A percentile compares a stretch with the other conserved stretches of the same genome.
These are phyloP conservation scores for Crotalus horridus DNA, from an alignment of 2,113 vertebrate genomes.

Conservation along the genomic window DNA sequence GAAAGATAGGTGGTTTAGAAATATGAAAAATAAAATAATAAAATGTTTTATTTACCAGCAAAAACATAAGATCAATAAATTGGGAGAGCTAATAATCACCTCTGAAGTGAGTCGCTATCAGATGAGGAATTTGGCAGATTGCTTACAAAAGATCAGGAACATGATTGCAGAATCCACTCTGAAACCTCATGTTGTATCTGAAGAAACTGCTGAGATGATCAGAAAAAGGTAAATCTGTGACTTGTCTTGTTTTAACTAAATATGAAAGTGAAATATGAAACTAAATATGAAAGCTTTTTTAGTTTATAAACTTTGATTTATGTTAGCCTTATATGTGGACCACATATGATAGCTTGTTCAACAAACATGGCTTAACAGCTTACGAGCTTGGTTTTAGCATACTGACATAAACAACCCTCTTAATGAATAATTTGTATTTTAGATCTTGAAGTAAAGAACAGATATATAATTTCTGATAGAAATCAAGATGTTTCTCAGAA, in stretches of 20 bases:
- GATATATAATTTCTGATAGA: neutral
- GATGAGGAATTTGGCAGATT: conserved; percentile 84
- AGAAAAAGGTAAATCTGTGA: conserved; percentile 71
- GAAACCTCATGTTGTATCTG: conserved; percentile 68
- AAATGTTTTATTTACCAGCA: conserved; percentile 66
- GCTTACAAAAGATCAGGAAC: conserved; percentile 84
- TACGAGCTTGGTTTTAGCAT: neutral
- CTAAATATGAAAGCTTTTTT: neutral
- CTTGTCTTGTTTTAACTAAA: neutral
- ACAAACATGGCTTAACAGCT: neutral
- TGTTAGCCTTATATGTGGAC: neutral
- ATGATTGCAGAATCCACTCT: conserved; percentile 78
- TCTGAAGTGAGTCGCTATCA: conserved; percentile 89
- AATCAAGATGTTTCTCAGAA: neutral
- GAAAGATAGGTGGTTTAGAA: neutral
- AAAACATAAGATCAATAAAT: conserved; percentile 83
- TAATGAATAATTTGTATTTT: neutral
- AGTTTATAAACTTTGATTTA: neutral
- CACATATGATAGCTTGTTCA: neutral
- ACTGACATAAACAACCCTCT: neutral
- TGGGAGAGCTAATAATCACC: conserved; percentile 85
- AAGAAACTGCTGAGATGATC: conserved; percentile 69
- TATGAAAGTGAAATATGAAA: neutral
- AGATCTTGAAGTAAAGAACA: neutral
- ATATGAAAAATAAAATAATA: neutral